Conservation (phyloP, 1,140 invertebrate species). For the Caenorhabditis latens region DNA sequence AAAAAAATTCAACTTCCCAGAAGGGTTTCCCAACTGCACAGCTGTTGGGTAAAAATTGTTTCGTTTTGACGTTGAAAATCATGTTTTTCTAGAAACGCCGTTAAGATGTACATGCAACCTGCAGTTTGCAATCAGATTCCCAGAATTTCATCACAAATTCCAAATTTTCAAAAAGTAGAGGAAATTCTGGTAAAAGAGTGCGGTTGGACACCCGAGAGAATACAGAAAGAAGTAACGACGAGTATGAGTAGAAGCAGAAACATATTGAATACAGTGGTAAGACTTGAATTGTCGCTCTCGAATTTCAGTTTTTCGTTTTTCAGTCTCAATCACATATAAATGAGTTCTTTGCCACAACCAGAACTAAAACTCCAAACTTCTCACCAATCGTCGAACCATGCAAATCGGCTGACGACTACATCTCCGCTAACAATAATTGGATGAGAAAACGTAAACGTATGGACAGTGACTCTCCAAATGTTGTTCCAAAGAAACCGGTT, state of each 20-base stretch:
- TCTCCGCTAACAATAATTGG: not conserved
- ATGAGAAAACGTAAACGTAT: not conserved
- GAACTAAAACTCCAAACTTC: not conserved
- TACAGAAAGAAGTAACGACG: not conserved
- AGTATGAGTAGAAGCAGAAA: not conserved
- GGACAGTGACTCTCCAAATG: not conserved
- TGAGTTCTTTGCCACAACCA: slow-evolving; percentile 24
- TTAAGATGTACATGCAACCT: slow-evolving; percentile 30
- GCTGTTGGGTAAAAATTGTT: not conserved
- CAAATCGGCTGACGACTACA: slow-evolving; percentile 9
- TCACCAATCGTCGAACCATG: slow-evolving; percentile 2
- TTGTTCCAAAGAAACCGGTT: not conserved
- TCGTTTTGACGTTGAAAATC: too few species aligned
- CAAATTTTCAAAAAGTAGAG: not conserved
- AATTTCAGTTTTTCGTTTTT: not conserved
- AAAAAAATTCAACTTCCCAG: slow-evolving; percentile 41
- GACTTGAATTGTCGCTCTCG: not conserved
- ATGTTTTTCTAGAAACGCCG: slow-evolving; percentile 48
- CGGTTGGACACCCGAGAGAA: not conserved
- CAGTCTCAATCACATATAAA: slow-evolving; percentile 7
- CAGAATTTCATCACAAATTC: too few species aligned
- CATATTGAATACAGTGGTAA: not conserved
- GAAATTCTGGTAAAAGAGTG: not conserved
- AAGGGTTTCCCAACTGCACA: slow-evolving; percentile 56
- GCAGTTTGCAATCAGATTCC: not conserved